Base-by-base conservation (phyloP, 1,140 invertebrate species). In the Nephila pilipes region DNA sequence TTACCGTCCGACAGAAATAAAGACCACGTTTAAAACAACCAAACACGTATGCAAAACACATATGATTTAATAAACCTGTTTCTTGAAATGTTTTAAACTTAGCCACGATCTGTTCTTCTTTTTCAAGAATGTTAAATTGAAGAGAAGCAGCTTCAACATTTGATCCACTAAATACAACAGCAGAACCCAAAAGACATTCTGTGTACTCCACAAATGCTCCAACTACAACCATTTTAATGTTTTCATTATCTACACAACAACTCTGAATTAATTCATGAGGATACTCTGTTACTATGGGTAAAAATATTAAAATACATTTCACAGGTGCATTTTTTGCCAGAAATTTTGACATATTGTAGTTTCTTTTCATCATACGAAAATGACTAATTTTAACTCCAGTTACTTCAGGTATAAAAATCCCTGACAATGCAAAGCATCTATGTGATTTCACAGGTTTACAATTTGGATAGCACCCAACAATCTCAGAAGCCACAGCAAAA, bases 1-100 rank as follows among this genome's bases (percentile, higher is more conserved):
- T 95, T 12, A 94, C 85, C n/a, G 95, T 94, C 0, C 94, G 38
- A 80, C 96, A 95, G 94, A 96, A 95, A 18, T 93, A 54, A 60
- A 85, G 57, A 2, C 96, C 96, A 32, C 97, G 94, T 8, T 95
- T 96, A 58, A 95, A 95, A 94, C 97, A 97, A 1, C 96, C 96
- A 95, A 97, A 96, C 96, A 97, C 97, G 81, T 97, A 96, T 58
- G 95, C 96, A 90, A 96, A 94, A 83, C 95, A 96, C 1, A 95
- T 95, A 8, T 95, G 90, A 79, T 95, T 94, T 25, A 25, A 20
- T 81, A 95, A 54, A 57, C 94, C 94, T 88, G 94, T 94, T 10
- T 95, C 94, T 94, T 95, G 95, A 57, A 96, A 94, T 94, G 94
- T 92, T 85, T 94, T 85, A 22, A 96, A 94, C 16, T 25, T 65